These are phyloP conservation scores for Cyclopterus lumpus DNA, from an alignment of 2,797 vertebrate genomes.

Conservation along the genomic window DNA sequence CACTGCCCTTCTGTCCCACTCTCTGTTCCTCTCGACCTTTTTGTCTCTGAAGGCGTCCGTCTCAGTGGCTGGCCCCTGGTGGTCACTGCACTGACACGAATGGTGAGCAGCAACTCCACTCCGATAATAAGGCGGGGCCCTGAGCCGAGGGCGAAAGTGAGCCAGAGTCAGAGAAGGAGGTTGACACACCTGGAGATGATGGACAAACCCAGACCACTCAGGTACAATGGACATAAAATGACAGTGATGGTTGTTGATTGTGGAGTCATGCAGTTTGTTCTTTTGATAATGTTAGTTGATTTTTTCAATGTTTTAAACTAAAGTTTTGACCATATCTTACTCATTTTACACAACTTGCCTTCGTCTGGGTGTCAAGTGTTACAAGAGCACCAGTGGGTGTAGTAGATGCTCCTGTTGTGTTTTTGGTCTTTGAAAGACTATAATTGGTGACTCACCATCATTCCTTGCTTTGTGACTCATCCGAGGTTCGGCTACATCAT, in stretches of 20 bases:
- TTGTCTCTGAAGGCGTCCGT: conserved; percentile 87
- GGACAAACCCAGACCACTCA: conserved; percentile 77
- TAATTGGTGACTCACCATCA: conserved; percentile 47
- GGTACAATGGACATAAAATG: conserved; percentile 64
- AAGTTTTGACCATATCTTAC: neutral
- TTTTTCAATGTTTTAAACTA: neutral
- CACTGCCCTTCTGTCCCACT: neutral
- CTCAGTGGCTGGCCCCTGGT: conserved; percentile 91
- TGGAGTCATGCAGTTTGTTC: neutral
- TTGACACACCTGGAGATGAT: conserved; percentile 59
- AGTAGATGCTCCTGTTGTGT: conserved; percentile 3
- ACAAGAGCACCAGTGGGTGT: conserved; percentile 5
- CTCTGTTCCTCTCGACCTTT: conserved; percentile 3
- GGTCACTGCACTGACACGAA: conserved; percentile 81
- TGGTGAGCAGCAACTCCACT: conserved; percentile 78
- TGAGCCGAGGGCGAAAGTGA: conserved; percentile 54
- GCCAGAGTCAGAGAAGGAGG: conserved; percentile 52
- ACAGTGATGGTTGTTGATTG: neutral
- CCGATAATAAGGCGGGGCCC: conserved; percentile 62
- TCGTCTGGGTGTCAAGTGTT: neutral
- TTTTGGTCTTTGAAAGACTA: conserved; percentile 12
- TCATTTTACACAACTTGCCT: neutral
- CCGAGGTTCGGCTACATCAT: neutral
- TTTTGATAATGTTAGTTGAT: neutral
- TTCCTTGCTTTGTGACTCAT: conserved; percentile 54